Conservation (phyloP, 2,113 vertebrate species). For the Crotophaga sulcirostris region DNA sequence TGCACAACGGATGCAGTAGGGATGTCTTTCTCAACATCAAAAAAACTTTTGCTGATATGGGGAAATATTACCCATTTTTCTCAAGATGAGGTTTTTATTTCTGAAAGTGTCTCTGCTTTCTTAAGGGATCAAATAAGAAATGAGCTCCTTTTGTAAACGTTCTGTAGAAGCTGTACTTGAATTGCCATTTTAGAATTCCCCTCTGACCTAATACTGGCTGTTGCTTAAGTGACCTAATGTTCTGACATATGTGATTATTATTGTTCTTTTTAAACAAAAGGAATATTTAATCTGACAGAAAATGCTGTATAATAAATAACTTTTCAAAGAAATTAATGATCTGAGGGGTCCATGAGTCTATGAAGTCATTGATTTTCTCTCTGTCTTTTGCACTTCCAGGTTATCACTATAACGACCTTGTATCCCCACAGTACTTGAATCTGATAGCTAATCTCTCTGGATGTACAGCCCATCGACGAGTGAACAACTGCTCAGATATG, state of each 20-base stretch:
- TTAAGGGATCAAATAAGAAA: background rate
- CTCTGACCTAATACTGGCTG: background rate
- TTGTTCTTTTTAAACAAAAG: background rate
- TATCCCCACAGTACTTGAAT: conserved; percentile 93
- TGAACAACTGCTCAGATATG: conserved; percentile 97
- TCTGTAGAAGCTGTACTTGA: background rate
- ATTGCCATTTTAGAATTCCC: background rate
- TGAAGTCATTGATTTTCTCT: background rate
- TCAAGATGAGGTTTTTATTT: background rate
- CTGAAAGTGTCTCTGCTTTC: background rate
- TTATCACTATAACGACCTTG: conserved; percentile 97
- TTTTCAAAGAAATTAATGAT: background rate
- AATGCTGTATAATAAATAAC: background rate
- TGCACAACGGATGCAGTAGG: background rate
- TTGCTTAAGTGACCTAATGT: background rate
- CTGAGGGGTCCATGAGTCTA: background rate
- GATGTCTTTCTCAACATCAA: background rate
- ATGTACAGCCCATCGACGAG: conserved; percentile 91
- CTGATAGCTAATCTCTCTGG: conserved; percentile 96
- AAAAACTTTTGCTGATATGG: background rate
- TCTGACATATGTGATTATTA: background rate
- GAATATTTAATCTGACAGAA: background rate
- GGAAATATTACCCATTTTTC: background rate
- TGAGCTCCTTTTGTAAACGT: background rate
- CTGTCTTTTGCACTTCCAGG: conserved; percentile 73